phyloP scores from a whole-genome alignment of 1,140 invertebrate species.

The Bombus fervidus region DNA sequence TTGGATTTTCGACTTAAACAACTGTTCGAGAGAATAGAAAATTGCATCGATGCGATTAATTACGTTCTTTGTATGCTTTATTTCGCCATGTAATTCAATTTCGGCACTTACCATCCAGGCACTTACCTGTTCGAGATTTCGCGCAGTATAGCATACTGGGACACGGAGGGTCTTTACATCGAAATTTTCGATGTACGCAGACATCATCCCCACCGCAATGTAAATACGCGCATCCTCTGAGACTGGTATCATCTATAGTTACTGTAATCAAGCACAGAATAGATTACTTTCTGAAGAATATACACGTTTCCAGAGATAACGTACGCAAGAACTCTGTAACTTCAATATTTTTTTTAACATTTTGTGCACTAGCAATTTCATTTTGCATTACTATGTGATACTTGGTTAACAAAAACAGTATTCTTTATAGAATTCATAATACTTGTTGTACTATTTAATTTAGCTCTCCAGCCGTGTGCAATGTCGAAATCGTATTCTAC shows the following conservation, averaged over 20 bases:
- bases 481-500: too few relatives aligned
- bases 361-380: too few relatives aligned
- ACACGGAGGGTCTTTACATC: constrained; percentile 70
- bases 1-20: neutral
- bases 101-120: neutral
- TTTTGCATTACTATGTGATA: too few relatives aligned
- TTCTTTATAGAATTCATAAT: too few relatives aligned
- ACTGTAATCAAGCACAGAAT: neutral
- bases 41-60: neutral
- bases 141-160: constrained; percentile 74
- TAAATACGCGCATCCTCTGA: constrained; percentile 54
- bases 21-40: neutral
- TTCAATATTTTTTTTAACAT: too few relatives aligned
- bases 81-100: neutral
- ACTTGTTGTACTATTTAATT: too few relatives aligned
- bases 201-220: constrained; percentile 60
- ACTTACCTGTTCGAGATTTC: constrained; percentile 66
- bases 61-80: too few relatives aligned
- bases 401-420: too few relatives aligned
- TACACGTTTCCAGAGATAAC: too few relatives aligned
- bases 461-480: too few relatives aligned
- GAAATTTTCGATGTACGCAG: constrained; percentile 72
- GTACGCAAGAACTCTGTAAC: too few relatives aligned
- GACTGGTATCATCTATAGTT: neutral
- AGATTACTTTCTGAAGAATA: too few relatives aligned